Evolutionary conservation across 2,113 vertebrate genomes (phyloP).

Genomic region (Antechinus stuartii): DNA sequence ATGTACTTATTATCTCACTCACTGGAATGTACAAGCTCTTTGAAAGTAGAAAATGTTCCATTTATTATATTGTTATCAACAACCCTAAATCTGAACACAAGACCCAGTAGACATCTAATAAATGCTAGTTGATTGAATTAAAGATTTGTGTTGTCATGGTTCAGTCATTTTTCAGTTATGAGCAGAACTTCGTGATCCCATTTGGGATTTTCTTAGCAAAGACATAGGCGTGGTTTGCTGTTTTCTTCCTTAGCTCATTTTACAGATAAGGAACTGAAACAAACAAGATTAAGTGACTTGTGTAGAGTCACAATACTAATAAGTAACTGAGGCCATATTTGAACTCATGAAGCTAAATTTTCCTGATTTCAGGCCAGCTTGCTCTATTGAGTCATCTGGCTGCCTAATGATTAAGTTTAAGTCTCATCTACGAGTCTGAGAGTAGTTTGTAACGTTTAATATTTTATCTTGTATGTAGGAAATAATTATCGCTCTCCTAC

Average conservation of each 20-base stretch:
- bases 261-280: background rate
- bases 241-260: background rate
- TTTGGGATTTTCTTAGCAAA: background rate
- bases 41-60: background rate
- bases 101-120: background rate
- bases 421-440: background rate
- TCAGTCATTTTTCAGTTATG: too few species aligned
- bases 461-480: background rate
- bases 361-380: background rate
- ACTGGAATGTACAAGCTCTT: background rate
- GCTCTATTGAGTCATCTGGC: background rate
- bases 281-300: background rate
- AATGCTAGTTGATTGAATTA: background rate
- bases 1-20: background rate
- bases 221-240: background rate
- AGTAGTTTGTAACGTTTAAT: background rate
- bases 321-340: background rate
- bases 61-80: background rate
- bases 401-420: background rate
- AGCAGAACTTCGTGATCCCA: too few species aligned
- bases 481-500: background rate
- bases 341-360: background rate
- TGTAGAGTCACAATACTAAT: background rate
- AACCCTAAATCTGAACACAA: background rate
- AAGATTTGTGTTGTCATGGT: too few species aligned